Percentiles rank a stretch among this genome's conserved stretches.
Evolutionary conservation across 2,113 vertebrate species (phyloP).

Genomic region (Chelonoidis abingdonii): DNA sequence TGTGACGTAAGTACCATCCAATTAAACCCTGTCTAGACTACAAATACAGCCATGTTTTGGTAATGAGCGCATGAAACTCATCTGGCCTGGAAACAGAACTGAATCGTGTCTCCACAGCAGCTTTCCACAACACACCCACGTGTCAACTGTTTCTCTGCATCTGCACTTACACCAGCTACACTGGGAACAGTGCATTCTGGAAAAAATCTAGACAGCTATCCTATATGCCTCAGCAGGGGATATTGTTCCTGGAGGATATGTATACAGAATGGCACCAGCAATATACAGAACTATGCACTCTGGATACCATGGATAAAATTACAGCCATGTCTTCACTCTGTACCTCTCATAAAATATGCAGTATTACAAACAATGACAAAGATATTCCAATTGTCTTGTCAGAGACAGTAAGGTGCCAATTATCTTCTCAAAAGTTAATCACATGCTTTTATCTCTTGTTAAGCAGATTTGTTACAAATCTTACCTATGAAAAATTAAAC

Average conservation of each 20-base stretch:
- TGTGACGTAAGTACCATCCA: neutral
- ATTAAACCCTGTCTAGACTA: neutral
- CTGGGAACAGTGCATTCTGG: neutral
- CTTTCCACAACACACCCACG: neutral
- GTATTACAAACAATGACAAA: neutral
- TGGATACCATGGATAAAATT: neutral
- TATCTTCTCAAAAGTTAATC: neutral
- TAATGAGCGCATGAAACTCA: neutral
- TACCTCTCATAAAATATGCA: neutral
- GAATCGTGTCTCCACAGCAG: neutral
- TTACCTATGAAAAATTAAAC: constrained; percentile 26
- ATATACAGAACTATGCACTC: neutral
- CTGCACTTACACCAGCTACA: neutral
- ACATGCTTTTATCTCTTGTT: neutral
- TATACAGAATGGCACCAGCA: neutral
- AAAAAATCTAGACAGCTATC: neutral
- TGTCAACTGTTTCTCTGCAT: neutral
- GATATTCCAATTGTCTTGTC: neutral
- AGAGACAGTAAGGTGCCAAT: neutral
- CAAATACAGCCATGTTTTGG: neutral
- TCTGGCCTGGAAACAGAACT: neutral
- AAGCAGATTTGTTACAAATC: constrained; percentile 10
- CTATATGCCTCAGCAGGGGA: neutral
- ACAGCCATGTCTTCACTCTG: neutral
- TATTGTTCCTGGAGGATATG: neutral